A percentile compares a stretch with the other conserved stretches of the same genome.
Conservation (phyloP, 1,140 invertebrate genomes). For the Cydia fagiglandana region DNA sequence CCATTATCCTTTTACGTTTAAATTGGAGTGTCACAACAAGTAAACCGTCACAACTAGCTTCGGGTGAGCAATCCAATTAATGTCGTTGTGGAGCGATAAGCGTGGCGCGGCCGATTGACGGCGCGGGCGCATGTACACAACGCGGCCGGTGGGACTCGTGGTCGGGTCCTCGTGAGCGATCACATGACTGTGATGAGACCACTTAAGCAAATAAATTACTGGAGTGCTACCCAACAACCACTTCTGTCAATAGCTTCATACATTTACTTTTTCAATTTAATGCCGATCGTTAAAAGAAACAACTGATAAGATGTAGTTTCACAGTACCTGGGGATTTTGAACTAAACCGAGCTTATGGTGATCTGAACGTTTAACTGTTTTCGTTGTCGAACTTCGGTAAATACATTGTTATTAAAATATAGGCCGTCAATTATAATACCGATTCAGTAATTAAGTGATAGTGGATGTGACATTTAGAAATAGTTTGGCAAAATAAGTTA, state of each 20-base stretch:
- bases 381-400: conserved; percentile 19
- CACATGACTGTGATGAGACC: conserved; percentile 75
- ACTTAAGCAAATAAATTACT: conserved; percentile 73
- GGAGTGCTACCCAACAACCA: conserved; percentile 49
- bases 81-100: conserved; percentile 52
- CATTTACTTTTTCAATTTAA: conserved; percentile 35
- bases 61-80: conserved; percentile 59
- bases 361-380: not conserved
- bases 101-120: conserved; percentile 50
- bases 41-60: conserved; percentile 42
- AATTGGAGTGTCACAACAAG: conserved; percentile 49
- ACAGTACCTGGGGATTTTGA: not conserved
- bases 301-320: conserved; percentile 4
- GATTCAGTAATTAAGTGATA: not conserved
- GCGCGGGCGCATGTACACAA: conserved; percentile 51
- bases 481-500: not conserved
- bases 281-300: conserved; percentile 23
- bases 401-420: not conserved
- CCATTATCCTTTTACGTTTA: conserved; percentile 50
- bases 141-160: conserved; percentile 65
- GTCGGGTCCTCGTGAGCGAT: conserved; percentile 68
- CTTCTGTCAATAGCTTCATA: conserved; percentile 54
- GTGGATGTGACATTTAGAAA: not conserved
- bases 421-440: not conserved
- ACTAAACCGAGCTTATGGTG: conserved; percentile 13